These are phyloP conservation scores for Dicyrtomina minuta DNA, from an alignment of 2,888 invertebrate genomes.

Conservation along the genomic window DNA sequence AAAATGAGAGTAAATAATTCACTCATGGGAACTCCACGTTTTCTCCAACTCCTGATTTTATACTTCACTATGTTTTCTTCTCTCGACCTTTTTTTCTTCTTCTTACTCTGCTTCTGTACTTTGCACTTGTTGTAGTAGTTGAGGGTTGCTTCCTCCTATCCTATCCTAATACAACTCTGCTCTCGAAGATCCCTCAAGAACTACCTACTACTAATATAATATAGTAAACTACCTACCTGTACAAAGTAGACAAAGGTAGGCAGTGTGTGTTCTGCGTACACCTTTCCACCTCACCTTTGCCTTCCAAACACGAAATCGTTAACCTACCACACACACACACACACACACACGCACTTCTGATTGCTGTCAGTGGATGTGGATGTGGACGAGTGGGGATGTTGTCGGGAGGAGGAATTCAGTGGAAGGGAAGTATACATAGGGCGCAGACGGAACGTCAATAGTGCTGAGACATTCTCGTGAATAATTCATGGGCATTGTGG, in stretches of 20 bases:
- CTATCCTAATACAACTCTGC: too few relatives aligned
- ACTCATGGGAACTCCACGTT: neutral
- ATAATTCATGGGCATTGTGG: slow-evolving; percentile 11
- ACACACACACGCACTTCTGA: too few relatives aligned
- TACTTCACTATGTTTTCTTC: neutral
- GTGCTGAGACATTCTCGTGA: neutral
- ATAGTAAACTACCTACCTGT: too few relatives aligned
- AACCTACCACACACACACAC: neutral
- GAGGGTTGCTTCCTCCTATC: neutral
- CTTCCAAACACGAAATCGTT: neutral
- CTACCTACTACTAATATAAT: too few relatives aligned
- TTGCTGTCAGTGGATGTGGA: neutral
- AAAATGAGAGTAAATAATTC: slow-evolving; percentile 19
- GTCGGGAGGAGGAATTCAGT: too few relatives aligned
- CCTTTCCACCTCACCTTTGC: neutral
- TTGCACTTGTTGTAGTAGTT: neutral
- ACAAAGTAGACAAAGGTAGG: too few relatives aligned
- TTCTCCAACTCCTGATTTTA: neutral
- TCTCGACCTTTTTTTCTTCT: too few relatives aligned
- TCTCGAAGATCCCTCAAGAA: too few relatives aligned
- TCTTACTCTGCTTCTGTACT: too few relatives aligned
- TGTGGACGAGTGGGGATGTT: too few relatives aligned
- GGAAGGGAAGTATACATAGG: neutral
- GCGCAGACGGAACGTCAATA: neutral
- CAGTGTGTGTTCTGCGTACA: too few relatives aligned